These are phyloP conservation scores for Callimorpha dominula DNA, from an alignment of 2,888 invertebrate genomes.

Conservation along the genomic window DNA sequence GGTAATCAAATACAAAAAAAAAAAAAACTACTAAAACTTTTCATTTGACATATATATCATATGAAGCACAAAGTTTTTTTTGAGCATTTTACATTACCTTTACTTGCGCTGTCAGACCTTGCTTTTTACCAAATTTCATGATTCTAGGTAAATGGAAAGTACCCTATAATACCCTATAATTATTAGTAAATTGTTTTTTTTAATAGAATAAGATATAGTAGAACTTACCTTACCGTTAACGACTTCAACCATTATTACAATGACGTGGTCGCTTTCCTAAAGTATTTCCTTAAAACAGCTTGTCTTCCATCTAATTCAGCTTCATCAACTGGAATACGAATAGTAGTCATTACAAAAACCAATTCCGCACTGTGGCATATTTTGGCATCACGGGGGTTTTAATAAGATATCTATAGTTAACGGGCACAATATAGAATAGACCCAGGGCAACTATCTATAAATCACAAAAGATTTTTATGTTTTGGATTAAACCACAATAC, in stretches of 20 bases:
- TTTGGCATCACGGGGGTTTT: neutral
- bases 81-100: no score
- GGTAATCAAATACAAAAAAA: no score
- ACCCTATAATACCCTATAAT: no score
- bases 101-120: no score
- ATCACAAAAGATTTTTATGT: no score
- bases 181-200: no score
- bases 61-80: no score
- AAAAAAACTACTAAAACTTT: no score
- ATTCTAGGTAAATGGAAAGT: no score
- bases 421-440: neutral
- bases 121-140: no score
- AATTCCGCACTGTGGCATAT: neutral
- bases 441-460: neutral
- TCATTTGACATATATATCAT: no score
- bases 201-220: neutral
- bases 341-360: neutral
- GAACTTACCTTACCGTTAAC: neutral
- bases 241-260: neutral
- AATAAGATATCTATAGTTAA: neutral
- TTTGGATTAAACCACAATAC: no score
- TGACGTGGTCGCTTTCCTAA: neutral
- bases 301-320: neutral
- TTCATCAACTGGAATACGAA: slow-evolving; percentile 5
- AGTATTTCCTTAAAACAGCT: neutral